phyloP scores from a whole-genome alignment of 2,888 invertebrate genomes.

The Dione juno region DNA sequence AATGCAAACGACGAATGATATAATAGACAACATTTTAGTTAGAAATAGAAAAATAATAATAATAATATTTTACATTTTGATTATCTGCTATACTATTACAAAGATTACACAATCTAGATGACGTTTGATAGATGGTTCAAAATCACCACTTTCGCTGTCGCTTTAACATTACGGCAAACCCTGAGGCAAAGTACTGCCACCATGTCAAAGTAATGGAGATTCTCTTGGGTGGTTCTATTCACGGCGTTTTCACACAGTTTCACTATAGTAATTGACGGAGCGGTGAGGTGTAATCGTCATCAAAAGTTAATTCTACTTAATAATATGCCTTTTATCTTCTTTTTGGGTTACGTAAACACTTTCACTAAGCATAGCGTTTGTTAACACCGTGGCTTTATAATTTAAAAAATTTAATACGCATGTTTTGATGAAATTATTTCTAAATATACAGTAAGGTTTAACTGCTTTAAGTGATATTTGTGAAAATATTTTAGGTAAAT shows the following conservation, averaged over 20 bases:
- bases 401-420: background rate
- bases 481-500: too few relatives aligned
- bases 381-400: background rate
- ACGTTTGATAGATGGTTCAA: background rate
- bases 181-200: slow-evolving; percentile 24
- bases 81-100: background rate
- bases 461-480: too few relatives aligned
- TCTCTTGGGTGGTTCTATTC: slow-evolving; percentile 52
- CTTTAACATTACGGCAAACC: slow-evolving; percentile 24
- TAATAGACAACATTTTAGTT: too few relatives aligned
- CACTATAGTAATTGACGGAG: slow-evolving; percentile 51
- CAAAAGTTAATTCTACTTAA: slow-evolving; percentile 42
- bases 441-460: too few relatives aligned
- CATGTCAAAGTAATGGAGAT: slow-evolving; percentile 49
- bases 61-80: too few relatives aligned
- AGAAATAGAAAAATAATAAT: too few relatives aligned
- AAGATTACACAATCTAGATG: background rate
- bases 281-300: slow-evolving; percentile 39
- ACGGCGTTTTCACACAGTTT: slow-evolving; percentile 58
- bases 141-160: background rate
- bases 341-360: slow-evolving; percentile 30
- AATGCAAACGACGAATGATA: too few relatives aligned
- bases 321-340: slow-evolving; percentile 28
- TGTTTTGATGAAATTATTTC: background rate
- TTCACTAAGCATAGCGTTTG: slow-evolving; percentile 17